Evolutionary conservation across 1,140 invertebrate genomes (phyloP).

Genomic region (Aphis gossypii): DNA sequence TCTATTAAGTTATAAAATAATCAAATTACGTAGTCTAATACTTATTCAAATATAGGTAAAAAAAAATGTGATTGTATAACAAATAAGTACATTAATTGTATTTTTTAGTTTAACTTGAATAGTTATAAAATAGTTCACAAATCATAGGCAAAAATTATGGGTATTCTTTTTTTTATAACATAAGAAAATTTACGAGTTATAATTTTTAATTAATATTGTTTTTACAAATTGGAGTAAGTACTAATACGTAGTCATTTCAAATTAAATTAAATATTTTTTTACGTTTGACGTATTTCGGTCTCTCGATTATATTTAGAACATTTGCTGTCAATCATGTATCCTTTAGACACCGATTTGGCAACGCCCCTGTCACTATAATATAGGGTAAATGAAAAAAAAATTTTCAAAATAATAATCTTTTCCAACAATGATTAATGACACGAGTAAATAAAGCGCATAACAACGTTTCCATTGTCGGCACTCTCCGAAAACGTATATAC

Average conservation of each 20-base stretch:
- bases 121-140: background rate
- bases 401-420: conserved; percentile 22
- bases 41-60: background rate
- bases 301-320: conserved; percentile 49
- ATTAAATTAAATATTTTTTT: background rate
- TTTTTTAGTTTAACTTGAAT: background rate
- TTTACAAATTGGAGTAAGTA: background rate
- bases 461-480: background rate
- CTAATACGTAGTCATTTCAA: background rate
- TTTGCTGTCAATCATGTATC: conserved; percentile 35
- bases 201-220: background rate
- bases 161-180: background rate
- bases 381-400: conserved; percentile 35
- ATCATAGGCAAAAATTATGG: background rate
- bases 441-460: conserved; percentile 8
- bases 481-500: background rate
- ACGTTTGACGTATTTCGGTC: background rate
- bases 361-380: conserved; percentile 5
- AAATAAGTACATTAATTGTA: background rate
- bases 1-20: too few species aligned
- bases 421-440: conserved; percentile 47
- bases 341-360: conserved; percentile 46
- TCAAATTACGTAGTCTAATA: background rate
- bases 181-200: background rate
- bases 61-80: background rate